phyloP scores from a whole-genome alignment of 2,797 vertebrate genomes.

The Danio choprae region DNA sequence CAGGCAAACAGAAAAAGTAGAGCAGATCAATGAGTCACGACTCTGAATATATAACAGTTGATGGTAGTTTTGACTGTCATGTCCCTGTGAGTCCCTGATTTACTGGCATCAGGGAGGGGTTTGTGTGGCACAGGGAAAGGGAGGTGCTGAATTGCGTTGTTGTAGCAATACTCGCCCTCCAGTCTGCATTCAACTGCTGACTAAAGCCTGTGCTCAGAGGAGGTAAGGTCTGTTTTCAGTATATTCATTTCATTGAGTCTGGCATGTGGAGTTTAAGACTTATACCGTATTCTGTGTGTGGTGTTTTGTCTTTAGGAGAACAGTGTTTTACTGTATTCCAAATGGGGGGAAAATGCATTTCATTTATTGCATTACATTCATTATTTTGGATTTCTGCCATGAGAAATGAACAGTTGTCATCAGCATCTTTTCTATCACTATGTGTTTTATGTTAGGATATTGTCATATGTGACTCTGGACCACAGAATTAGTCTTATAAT shows the following conservation, averaged over 20 bases:
- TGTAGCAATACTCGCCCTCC: not conserved
- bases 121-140: not conserved
- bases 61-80: not conserved
- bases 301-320: not conserved
- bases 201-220: not conserved
- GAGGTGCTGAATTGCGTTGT: conserved; percentile 14
- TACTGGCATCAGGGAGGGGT: not conserved
- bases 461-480: not conserved
- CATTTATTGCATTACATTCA: not conserved
- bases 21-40: not conserved
- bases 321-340: not conserved
- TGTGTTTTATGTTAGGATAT: not conserved
- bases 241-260: not conserved
- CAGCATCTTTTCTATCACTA: not conserved
- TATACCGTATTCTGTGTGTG: not conserved
- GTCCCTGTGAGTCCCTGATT: not conserved
- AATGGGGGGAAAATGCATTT: not conserved
- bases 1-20: conserved; percentile 5
- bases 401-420: not conserved
- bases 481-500: too few species aligned
- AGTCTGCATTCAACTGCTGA: conserved; percentile 9
- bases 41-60: not conserved
- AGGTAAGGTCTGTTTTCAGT: conserved; percentile 40
- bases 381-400: not conserved
- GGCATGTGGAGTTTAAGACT: not conserved